Conservation (phyloP, 2,888 invertebrate genomes). For the Lepidochrysops patricia region DNA sequence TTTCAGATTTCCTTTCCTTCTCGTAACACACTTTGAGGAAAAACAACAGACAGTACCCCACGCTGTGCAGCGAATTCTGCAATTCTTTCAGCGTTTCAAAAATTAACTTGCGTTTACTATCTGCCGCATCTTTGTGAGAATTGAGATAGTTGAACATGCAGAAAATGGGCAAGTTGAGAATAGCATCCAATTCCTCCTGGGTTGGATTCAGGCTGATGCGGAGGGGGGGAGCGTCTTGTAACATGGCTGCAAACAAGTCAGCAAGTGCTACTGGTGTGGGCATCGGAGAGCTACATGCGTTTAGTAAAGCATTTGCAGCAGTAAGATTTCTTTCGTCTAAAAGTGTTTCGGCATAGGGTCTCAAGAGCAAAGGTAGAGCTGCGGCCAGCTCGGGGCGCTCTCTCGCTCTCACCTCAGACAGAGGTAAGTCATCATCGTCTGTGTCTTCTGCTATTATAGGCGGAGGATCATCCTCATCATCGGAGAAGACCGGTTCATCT, state of each 20-base stretch:
- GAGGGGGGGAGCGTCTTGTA: slow-evolving; percentile 68
- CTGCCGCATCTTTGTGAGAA: slow-evolving; percentile 77
- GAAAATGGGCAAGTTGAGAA: slow-evolving; percentile 86
- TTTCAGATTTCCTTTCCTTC: slow-evolving; percentile 61
- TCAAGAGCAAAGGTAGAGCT: slow-evolving; percentile 55
- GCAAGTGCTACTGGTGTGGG: slow-evolving; percentile 58
- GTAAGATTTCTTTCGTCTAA: slow-evolving; percentile 56
- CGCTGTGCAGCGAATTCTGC: slow-evolving; percentile 77
- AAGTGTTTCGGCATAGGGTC: slow-evolving; percentile 61
- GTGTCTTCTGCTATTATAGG: slow-evolving; percentile 75
- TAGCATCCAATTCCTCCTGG: slow-evolving; percentile 76
- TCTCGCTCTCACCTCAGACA: slow-evolving; percentile 83
- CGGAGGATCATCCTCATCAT: slow-evolving; percentile 84
- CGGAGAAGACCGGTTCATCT: slow-evolving; percentile 86
- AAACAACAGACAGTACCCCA: slow-evolving; percentile 91
- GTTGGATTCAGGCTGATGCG: slow-evolving; percentile 65
- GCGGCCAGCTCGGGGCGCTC: slow-evolving; percentile 75
- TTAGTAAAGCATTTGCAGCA: slow-evolving; percentile 53
- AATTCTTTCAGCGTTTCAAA: slow-evolving; percentile 88
- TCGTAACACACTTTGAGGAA: slow-evolving; percentile 86
- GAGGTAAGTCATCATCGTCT: slow-evolving; percentile 84
- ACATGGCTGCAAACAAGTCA: slow-evolving; percentile 58
- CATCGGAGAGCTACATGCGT: slow-evolving; percentile 52
- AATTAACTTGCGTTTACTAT: slow-evolving; percentile 84
- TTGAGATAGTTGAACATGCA: slow-evolving; percentile 90